Conservation (phyloP, 2,113 vertebrate species). For the Micromys minutus region DNA sequence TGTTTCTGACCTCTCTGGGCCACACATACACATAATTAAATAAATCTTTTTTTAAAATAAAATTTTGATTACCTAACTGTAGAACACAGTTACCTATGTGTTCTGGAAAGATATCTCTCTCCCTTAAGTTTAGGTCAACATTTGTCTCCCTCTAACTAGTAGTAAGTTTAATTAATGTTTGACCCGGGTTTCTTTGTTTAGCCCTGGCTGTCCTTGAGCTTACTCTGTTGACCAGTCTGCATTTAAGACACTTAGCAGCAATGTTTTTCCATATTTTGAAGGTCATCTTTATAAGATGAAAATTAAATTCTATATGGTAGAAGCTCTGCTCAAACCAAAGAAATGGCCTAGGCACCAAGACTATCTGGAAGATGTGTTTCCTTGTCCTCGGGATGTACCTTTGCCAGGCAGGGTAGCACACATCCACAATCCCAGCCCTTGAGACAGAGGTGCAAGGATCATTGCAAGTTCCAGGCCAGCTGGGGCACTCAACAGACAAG, state of each 20-base stretch:
- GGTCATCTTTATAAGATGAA: constrained; percentile 5
- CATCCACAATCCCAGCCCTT: background rate
- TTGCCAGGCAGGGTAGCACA: background rate
- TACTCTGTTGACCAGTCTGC: background rate
- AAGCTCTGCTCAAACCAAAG: background rate
- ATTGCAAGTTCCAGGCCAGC: background rate
- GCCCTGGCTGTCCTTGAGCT: background rate
- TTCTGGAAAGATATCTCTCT: background rate
- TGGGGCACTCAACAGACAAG: background rate
- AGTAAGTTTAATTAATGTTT: constrained; percentile 46
- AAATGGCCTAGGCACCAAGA: background rate
- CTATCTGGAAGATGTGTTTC: background rate
- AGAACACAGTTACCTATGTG: background rate
- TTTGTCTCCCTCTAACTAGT: background rate
- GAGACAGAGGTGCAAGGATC: background rate
- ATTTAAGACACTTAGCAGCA: constrained; percentile 43
- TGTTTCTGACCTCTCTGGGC: background rate
- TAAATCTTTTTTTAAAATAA: background rate
- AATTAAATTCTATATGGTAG: background rate
- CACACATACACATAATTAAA: background rate
- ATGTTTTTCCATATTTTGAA: background rate
- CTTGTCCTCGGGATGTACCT: background rate
- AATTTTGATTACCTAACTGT: constrained; percentile 15
- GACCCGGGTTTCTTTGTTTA: background rate
- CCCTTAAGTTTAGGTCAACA: constrained; percentile 35